Conservation (phyloP, 2,113 vertebrate genomes). For the Cyphomyrus discorhynchus region DNA sequence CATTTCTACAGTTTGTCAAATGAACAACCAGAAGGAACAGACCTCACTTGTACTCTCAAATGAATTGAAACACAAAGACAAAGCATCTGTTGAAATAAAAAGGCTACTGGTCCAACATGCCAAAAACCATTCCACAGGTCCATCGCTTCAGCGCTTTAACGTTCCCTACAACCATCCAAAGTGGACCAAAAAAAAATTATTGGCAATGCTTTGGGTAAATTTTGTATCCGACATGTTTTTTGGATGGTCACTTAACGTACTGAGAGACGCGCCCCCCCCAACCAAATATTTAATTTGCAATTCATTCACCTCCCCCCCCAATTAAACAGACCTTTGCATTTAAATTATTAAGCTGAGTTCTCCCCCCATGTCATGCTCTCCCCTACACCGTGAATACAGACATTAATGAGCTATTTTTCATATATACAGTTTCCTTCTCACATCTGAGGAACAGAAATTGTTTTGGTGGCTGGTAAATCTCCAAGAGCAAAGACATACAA, state of each 20-base stretch:
- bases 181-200: neutral
- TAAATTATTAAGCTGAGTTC: neutral
- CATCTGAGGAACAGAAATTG: neutral
- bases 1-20: neutral
- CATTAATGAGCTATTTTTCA: neutral
- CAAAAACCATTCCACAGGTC: neutral
- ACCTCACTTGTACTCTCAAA: neutral
- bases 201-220: neutral
- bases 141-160: neutral
- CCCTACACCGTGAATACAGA: neutral
- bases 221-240: neutral
- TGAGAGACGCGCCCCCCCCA: neutral
- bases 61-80: neutral
- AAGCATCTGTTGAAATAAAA: neutral
- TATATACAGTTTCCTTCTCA: neutral
- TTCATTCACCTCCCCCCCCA: neutral
- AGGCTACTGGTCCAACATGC: neutral
- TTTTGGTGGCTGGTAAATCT: neutral
- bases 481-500: neutral
- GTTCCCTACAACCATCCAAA: neutral
- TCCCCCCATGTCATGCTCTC: neutral
- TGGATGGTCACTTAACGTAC: neutral
- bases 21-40: neutral
- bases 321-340: neutral
- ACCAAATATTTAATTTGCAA: neutral